Conservation (phyloP, 2,113 vertebrate genomes). For the Tamias sibiricus region DNA sequence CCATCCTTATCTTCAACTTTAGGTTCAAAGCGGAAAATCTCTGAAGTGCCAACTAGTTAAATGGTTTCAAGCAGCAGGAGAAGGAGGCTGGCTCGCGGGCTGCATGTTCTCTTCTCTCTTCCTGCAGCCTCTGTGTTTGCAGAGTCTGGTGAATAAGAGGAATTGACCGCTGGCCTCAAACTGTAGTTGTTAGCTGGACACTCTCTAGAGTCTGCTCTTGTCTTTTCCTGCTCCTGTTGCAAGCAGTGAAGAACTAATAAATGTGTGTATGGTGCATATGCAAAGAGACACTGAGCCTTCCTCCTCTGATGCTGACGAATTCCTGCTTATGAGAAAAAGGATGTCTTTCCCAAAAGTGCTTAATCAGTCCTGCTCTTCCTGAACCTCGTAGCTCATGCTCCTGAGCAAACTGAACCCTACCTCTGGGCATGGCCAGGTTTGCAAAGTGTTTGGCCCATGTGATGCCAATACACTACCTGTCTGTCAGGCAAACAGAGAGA, state of each 20-base stretch:
- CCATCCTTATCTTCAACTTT: not conserved
- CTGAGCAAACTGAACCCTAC: slow-evolving; percentile 60
- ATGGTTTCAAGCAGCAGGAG: not conserved
- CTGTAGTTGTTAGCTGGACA: not conserved
- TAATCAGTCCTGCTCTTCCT: not conserved
- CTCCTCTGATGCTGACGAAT: not conserved
- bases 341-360: not conserved
- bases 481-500: slow-evolving; percentile 73
- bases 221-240: accelerated
- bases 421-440: slow-evolving; percentile 67
- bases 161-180: not conserved
- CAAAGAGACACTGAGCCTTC: not conserved
- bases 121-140: not conserved
- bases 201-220: not conserved
- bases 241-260: not conserved
- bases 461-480: not conserved
- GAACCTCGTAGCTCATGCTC: not conserved
- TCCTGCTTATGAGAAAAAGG: not conserved
- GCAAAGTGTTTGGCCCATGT: slow-evolving; percentile 49
- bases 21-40: not conserved
- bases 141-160: not conserved
- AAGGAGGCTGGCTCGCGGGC: not conserved
- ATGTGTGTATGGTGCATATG: accelerated
- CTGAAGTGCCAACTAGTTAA: not conserved
- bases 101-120: not conserved